Conservation (phyloP, 2,797 vertebrate species). For the Ataeniobius toweri region DNA sequence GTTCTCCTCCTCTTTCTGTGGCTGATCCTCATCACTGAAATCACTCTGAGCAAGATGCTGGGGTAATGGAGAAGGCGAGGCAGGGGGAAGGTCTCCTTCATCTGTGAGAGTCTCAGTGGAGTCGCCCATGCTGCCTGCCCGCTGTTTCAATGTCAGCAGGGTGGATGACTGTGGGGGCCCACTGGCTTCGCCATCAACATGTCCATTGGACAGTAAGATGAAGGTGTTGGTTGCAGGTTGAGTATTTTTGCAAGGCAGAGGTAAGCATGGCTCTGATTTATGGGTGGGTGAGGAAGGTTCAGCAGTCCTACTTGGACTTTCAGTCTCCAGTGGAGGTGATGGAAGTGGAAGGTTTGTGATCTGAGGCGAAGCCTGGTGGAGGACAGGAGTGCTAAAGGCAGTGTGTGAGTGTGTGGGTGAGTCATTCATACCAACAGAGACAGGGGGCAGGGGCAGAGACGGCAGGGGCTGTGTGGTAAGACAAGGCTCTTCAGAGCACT, state of each 20-base stretch:
- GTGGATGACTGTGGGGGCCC: constrained; percentile 30
- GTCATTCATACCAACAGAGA: constrained; percentile 42
- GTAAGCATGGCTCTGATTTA: constrained; percentile 60
- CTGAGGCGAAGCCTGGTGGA: constrained; percentile 67
- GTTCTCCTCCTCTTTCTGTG: constrained; percentile 46
- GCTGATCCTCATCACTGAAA: constrained; percentile 20
- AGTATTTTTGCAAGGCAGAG: constrained; percentile 61
- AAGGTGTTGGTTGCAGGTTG: constrained; percentile 29
- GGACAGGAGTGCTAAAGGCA: constrained; percentile 53
- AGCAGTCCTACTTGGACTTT: constrained; percentile 63
- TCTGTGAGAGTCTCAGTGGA: constrained; percentile 81
- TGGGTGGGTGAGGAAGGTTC: constrained; percentile 50
- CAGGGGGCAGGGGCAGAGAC: constrained; percentile 67
- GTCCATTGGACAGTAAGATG: constrained; percentile 32
- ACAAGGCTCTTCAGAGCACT: constrained; percentile 66
- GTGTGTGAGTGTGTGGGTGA: constrained; percentile 40
- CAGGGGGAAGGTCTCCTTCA: constrained; percentile 50
- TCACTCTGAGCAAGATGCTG: constrained; percentile 25
- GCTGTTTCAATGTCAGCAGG: constrained; percentile 59
- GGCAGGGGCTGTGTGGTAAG: constrained; percentile 83
- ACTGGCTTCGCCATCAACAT: constrained; percentile 20
- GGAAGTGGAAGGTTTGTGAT: constrained; percentile 53
- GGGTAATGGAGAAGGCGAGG: constrained; percentile 17
- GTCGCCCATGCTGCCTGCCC: constrained; percentile 69
- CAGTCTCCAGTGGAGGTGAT: constrained; percentile 35